These are phyloP conservation scores for Oriolus oriolus DNA, from an alignment of 2,113 vertebrate species.

Conservation along the genomic window DNA sequence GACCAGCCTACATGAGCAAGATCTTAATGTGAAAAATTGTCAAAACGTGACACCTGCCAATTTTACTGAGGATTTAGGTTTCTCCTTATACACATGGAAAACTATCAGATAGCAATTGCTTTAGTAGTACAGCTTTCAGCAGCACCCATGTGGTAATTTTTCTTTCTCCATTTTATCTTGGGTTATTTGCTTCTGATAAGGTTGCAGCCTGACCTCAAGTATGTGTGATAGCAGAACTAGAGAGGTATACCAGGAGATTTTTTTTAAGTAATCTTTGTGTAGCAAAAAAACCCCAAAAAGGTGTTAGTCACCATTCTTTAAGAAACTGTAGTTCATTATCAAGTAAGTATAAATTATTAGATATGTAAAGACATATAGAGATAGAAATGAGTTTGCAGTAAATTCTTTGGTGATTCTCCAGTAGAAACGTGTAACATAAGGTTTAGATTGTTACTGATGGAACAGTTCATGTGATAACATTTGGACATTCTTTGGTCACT, in stretches of 20 bases:
- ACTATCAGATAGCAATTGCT: background rate
- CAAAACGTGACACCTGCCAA: background rate
- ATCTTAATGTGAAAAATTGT: background rate
- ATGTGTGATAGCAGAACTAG: background rate
- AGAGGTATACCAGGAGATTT: background rate
- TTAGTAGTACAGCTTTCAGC: background rate
- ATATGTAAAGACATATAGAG: background rate
- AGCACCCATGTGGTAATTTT: background rate
- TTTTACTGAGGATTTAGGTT: background rate
- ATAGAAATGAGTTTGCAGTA: background rate
- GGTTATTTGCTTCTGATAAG: background rate
- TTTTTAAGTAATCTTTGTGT: background rate
- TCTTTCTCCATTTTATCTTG: background rate
- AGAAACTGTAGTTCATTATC: background rate
- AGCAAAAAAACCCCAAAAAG: accelerated
- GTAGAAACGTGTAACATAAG: background rate
- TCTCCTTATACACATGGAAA: background rate
- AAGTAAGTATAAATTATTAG: background rate
- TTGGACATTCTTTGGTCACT: background rate
- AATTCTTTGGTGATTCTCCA: background rate
- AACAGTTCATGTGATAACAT: background rate
- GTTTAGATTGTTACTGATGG: background rate
- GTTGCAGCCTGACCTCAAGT: background rate
- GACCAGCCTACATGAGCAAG: background rate
- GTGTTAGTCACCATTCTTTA: background rate